A percentile compares a stretch with the other conserved stretches of the same genome.
These are phyloP conservation scores for Lithobates pipiens DNA, from an alignment of 2,797 vertebrate genomes.

Conservation along the genomic window DNA sequence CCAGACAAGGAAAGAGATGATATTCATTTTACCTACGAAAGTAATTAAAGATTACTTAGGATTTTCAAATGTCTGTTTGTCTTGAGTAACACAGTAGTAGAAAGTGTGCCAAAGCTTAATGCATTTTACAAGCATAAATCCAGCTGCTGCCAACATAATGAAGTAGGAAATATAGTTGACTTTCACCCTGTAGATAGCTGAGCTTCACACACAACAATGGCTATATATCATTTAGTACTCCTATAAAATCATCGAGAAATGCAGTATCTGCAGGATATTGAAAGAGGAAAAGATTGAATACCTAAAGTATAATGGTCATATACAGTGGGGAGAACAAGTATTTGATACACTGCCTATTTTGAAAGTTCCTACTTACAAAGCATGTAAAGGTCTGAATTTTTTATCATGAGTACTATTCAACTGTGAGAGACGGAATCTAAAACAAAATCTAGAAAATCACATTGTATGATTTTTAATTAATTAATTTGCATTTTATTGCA, in stretches of 20 bases:
- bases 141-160: conserved; percentile 50
- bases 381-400: no score
- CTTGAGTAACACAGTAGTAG: not conserved
- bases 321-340: no score
- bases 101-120: conserved; percentile 43
- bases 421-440: no score
- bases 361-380: no score
- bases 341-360: no score
- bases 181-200: conserved; percentile 12
- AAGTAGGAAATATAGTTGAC: conserved; percentile 45
- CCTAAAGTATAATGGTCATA: no score
- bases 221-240: conserved; percentile 7
- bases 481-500: no score
- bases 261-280: not conserved
- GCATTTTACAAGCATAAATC: conserved; percentile 45
- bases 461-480: no score
- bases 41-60: conserved; percentile 33
- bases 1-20: not conserved
- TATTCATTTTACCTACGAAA: conserved; percentile 18
- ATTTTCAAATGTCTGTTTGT: conserved; percentile 25
- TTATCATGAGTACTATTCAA: no score
- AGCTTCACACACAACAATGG: not conserved
- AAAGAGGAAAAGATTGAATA: no score
- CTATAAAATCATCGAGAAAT: not conserved
- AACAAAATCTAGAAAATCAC: no score